Conservation (phyloP, 2,797 vertebrate species). For the Enteromius viviparus region DNA sequence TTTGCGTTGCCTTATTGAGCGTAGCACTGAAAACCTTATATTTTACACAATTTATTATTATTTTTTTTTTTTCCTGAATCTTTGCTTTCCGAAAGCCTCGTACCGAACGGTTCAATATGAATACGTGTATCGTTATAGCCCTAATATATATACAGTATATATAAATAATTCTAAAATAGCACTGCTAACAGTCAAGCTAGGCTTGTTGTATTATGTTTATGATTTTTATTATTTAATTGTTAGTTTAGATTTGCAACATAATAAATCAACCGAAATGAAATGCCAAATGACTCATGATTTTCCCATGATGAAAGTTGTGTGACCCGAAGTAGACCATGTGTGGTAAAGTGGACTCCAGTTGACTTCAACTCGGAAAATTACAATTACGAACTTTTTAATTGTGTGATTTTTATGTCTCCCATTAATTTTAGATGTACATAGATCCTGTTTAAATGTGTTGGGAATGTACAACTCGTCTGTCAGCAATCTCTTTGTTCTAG, state of each 20-base stretch:
- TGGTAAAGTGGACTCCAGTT: background rate
- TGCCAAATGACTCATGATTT: background rate
- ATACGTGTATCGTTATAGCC: too few species aligned
- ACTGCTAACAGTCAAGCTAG: background rate
- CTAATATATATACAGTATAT: too few species aligned
- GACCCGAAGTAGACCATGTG: background rate
- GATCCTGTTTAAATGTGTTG: constrained; percentile 9
- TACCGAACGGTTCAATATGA: too few species aligned
- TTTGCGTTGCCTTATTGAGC: too few species aligned
- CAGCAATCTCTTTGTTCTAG: constrained; percentile 25
- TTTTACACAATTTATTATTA: too few species aligned
- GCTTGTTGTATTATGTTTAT: background rate
- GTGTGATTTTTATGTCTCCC: background rate
- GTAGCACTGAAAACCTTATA: too few species aligned
- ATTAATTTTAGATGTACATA: constrained; percentile 17
- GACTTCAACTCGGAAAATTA: background rate
- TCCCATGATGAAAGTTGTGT: background rate
- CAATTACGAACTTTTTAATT: constrained; percentile 9
- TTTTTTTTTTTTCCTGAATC: too few species aligned
- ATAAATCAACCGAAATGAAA: background rate
- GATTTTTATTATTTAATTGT: background rate
- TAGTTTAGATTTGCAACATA: background rate
- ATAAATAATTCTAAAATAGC: background rate
- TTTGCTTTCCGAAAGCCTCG: too few species aligned
- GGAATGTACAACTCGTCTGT: constrained; percentile 24